Conservation (phyloP, 2,797 vertebrate species). For the Spizella passerina region DNA sequence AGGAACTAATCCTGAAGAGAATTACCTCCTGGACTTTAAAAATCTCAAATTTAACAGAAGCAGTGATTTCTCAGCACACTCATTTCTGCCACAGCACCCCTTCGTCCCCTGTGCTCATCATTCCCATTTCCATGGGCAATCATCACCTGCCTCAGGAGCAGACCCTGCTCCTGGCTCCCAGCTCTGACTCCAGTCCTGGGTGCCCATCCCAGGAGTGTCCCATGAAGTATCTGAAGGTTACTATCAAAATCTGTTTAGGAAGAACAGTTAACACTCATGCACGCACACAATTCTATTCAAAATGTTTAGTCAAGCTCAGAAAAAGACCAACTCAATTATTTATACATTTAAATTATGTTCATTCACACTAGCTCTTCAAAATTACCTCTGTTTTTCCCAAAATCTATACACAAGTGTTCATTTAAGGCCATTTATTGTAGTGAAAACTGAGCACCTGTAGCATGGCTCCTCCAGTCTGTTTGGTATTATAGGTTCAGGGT, state of each 20-base stretch:
- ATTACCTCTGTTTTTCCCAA: not conserved
- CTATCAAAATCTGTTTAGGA: not conserved
- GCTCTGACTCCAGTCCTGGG: not conserved
- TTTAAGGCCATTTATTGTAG: not conserved
- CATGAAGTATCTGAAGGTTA: not conserved
- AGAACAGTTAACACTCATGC: not conserved
- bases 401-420: not conserved
- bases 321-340: not conserved
- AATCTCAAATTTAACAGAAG: not conserved
- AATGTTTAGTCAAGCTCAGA: not conserved
- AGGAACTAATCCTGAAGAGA: not conserved
- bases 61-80: not conserved
- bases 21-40: not conserved
- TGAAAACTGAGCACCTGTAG: not conserved
- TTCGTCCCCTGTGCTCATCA: not conserved
- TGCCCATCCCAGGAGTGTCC: not conserved
- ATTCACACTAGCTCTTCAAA: not conserved
- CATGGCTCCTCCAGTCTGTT: not conserved
- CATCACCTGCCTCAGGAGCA: not conserved
- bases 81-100: constrained; percentile 8
- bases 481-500: not conserved
- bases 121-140: not conserved
- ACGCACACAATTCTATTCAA: not conserved
- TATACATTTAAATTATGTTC: not conserved
- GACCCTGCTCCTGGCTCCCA: not conserved